phyloP scores from a whole-genome alignment of 2,888 invertebrate genomes.

The Steinernema carpocapsae region DNA sequence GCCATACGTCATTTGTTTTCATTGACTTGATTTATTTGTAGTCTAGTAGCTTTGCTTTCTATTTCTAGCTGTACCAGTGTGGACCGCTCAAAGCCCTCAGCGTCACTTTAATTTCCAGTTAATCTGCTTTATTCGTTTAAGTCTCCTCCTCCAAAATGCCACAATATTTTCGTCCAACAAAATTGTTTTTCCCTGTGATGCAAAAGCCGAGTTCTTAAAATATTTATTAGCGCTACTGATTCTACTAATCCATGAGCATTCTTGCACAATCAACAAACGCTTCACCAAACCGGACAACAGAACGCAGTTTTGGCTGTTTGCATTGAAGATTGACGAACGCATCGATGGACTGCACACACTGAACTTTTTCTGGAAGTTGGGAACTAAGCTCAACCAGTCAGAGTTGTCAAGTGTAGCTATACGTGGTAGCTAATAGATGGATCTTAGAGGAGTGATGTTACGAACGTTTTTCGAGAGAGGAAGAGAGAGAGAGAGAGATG shows the following conservation, averaged over 20 bases:
- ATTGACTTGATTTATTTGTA: too few species aligned
- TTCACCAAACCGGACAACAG: neutral
- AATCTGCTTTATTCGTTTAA: too few species aligned
- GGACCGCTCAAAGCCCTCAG: too few species aligned
- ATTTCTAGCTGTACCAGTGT: too few species aligned
- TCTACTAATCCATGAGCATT: conserved; percentile 27
- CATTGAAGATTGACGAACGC: neutral
- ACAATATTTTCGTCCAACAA: too few species aligned
- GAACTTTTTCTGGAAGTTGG: too few species aligned
- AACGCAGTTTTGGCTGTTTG: neutral
- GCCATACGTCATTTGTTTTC: too few species aligned
- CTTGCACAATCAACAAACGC: neutral
- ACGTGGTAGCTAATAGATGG: conserved; percentile 4
- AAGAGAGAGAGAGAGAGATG: neutral
- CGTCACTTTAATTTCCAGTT: too few species aligned
- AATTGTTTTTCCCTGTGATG: too few species aligned
- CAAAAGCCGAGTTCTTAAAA: too few species aligned
- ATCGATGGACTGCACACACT: neutral
- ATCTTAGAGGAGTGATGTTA: conserved; percentile 1
- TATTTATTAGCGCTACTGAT: conserved; percentile 30
- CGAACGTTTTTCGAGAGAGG: neutral
- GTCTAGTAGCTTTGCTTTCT: too few species aligned
- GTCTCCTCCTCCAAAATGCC: too few species aligned
- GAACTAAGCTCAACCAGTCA: neutral
- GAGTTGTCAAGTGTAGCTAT: neutral